These are phyloP conservation scores for Mus caroli DNA, from an alignment of 2,797 vertebrate species.

Conservation along the genomic window DNA sequence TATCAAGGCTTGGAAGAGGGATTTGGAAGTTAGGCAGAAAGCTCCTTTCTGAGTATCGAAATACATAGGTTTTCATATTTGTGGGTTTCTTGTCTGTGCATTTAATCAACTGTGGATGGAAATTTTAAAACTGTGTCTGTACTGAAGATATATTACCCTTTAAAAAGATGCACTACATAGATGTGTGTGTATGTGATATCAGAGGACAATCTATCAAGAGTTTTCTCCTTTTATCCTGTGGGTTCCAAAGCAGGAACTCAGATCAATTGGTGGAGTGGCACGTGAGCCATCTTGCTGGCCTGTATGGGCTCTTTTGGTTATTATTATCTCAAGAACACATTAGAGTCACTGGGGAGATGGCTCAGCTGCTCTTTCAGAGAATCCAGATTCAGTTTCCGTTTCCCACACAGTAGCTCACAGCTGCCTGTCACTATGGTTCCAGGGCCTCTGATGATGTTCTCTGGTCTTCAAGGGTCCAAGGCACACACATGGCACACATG, in stretches of 20 bases:
- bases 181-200: not conserved
- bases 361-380: not conserved
- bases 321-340: not conserved
- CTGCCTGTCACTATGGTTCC: not conserved
- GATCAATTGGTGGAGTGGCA: not conserved
- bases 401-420: not conserved
- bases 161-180: not conserved
- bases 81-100: not conserved
- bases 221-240: not conserved
- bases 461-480: not conserved
- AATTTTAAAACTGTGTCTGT: not conserved
- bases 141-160: not conserved
- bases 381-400: not conserved
- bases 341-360: not conserved
- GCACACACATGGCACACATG: not conserved
- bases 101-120: not conserved
- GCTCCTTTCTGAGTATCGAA: not conserved
- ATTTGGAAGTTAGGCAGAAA: slow-evolving; percentile 1
- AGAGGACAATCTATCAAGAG: not conserved
- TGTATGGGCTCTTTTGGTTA: not conserved
- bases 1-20: not conserved
- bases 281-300: not conserved
- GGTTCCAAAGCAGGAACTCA: not conserved
- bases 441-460: not conserved
- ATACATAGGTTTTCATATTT: not conserved